These are phyloP conservation scores for Taphrorychus bicolor DNA, from an alignment of 2,888 invertebrate genomes.

Conservation along the genomic window DNA sequence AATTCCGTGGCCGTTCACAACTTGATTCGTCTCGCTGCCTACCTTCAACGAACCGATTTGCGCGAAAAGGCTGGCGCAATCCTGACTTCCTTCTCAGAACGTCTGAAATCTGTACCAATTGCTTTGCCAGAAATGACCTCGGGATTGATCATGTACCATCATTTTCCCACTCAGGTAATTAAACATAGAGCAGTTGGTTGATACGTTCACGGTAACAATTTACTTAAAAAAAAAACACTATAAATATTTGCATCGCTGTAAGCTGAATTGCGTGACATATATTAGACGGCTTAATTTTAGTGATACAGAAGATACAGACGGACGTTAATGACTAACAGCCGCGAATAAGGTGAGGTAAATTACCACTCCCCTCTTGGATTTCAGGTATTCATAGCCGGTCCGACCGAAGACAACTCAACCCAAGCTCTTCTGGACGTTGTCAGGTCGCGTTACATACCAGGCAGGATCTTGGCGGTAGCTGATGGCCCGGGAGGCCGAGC, in stretches of 20 bases:
- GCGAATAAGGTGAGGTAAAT: too few relatives aligned
- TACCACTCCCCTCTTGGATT: too few relatives aligned
- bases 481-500: slow-evolving; percentile 64
- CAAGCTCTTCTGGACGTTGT: slow-evolving; percentile 71
- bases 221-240: too few relatives aligned
- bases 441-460: slow-evolving; percentile 70
- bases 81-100: slow-evolving; percentile 67
- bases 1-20: slow-evolving; percentile 89
- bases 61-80: slow-evolving; percentile 66
- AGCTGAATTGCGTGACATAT: too few relatives aligned
- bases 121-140: slow-evolving; percentile 80
- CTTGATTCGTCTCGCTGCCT: slow-evolving; percentile 75
- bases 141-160: slow-evolving; percentile 72
- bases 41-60: slow-evolving; percentile 69
- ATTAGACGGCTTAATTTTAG: not conserved
- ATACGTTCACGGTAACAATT: too few relatives aligned
- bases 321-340: too few relatives aligned
- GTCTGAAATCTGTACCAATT: slow-evolving; percentile 70
- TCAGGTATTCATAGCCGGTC: slow-evolving; percentile 74
- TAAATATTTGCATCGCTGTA: too few relatives aligned
- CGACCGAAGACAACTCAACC: slow-evolving; percentile 69
- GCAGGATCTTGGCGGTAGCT: slow-evolving; percentile 71
- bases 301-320: not conserved
- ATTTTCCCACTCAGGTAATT: slow-evolving; percentile 78
- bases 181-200: too few relatives aligned